phyloP scores from a whole-genome alignment of 1,140 invertebrate genomes.

The Vanessa atalanta region DNA sequence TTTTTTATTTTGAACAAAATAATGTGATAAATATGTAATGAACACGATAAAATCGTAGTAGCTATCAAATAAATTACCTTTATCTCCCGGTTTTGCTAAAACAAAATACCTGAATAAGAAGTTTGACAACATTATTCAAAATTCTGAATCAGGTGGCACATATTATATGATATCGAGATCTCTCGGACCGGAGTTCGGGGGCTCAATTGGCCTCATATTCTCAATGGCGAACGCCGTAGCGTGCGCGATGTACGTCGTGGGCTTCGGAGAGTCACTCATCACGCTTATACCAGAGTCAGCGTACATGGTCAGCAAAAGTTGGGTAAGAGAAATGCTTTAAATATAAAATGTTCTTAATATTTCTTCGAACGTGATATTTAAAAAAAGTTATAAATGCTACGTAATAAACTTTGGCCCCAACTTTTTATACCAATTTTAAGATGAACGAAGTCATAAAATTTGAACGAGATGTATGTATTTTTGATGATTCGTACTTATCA shows the following conservation, averaged over 20 bases:
- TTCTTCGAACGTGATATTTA: neutral
- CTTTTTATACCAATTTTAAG: too few species aligned
- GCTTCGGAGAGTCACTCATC: conserved; percentile 95
- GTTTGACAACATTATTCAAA: neutral
- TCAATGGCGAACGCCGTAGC: conserved; percentile 97
- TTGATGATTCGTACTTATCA: too few species aligned
- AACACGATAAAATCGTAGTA: too few species aligned
- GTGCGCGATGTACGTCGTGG: conserved; percentile 98
- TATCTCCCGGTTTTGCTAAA: too few species aligned
- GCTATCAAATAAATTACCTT: too few species aligned
- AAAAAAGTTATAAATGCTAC: neutral
- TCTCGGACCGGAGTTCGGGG: conserved; percentile 97
- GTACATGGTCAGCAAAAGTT: conserved; percentile 69
- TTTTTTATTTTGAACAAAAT: too few species aligned
- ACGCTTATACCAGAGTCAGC: conserved; percentile 82
- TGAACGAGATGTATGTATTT: too few species aligned
- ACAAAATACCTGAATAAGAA: too few species aligned
- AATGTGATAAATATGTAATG: too few species aligned
- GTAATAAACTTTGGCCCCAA: too few species aligned
- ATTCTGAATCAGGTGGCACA: conserved; percentile 88
- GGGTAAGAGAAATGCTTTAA: conserved; percentile 57
- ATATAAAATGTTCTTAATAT: neutral
- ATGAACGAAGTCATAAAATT: too few species aligned
- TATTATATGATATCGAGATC: conserved; percentile 98
- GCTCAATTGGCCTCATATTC: conserved; percentile 93